A percentile compares a stretch with the other conserved stretches of the same genome.
Evolutionary conservation across 2,797 vertebrate genomes (phyloP).

Genomic region (Periophthalmus magnuspinnatus): DNA sequence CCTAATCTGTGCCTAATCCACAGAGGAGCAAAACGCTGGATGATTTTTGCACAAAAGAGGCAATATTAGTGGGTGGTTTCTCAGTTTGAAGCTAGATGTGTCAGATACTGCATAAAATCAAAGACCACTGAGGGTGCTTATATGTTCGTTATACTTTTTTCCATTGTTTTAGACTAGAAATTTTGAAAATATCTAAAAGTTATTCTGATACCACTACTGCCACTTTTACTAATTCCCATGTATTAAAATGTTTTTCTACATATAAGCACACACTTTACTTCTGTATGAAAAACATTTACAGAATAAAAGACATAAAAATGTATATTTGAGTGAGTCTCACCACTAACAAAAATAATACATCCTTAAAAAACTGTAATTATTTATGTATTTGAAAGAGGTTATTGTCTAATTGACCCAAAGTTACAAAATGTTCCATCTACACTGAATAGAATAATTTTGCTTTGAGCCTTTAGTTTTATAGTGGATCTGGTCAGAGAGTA

Average conservation of each 20-base stretch:
- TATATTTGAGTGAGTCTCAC: neutral
- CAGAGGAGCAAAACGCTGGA: constrained; percentile 11
- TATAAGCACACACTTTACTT: too few relatives aligned
- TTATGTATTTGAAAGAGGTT: too few relatives aligned
- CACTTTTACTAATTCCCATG: neutral
- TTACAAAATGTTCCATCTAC: neutral
- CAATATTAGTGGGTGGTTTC: neutral
- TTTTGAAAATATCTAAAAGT: too few relatives aligned
- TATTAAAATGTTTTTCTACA: neutral
- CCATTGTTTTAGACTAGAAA: too few relatives aligned
- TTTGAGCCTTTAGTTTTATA: constrained; percentile 10
- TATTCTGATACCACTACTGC: too few relatives aligned
- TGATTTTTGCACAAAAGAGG: constrained; percentile 22
- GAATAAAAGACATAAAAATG: neutral
- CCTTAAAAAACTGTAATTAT: neutral
- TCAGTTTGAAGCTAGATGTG: neutral
- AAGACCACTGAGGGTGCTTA: too few relatives aligned
- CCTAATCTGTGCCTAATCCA: constrained; percentile 35
- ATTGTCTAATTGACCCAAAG: too few relatives aligned
- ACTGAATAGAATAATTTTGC: neutral
- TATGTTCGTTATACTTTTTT: too few relatives aligned
- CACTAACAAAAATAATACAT: neutral
- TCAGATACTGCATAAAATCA: neutral
- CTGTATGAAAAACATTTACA: neutral
- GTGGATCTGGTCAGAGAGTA: constrained; percentile 41